These are phyloP conservation scores for Leucoraja ocellata DNA, from an alignment of 2,797 vertebrate species.

Conservation along the genomic window DNA sequence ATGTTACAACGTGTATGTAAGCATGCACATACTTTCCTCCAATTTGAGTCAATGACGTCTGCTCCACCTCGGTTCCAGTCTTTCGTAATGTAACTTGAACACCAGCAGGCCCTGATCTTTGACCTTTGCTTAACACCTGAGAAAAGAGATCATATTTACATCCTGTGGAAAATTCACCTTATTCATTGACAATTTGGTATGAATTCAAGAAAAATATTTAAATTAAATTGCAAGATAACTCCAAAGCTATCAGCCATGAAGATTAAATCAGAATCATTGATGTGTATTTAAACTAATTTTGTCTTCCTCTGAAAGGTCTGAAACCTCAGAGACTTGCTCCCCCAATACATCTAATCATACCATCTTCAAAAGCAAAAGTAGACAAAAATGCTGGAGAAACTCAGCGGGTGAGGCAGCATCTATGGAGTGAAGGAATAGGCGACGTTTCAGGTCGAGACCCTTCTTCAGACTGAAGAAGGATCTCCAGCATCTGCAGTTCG, in stretches of 20 bases:
- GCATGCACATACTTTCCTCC: slow-evolving; percentile 82
- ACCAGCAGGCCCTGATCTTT: slow-evolving; percentile 76
- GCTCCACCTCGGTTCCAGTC: slow-evolving; percentile 64
- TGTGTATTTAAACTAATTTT: neutral
- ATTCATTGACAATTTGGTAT: neutral
- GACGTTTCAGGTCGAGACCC: too few species aligned
- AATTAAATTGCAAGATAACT: neutral
- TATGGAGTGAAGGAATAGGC: too few species aligned
- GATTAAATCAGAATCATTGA: neutral
- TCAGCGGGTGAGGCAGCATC: too few species aligned
- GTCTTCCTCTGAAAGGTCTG: neutral
- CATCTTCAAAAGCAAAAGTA: too few species aligned
- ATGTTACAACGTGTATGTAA: neutral
- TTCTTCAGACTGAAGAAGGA: too few species aligned
- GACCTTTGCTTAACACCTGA: slow-evolving; percentile 89
- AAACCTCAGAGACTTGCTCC: neutral
- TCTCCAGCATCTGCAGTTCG: too few species aligned
- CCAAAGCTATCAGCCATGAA: neutral
- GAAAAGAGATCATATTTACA: neutral
- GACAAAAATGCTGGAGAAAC: too few species aligned
- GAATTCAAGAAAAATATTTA: neutral
- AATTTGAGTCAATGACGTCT: slow-evolving; percentile 73
- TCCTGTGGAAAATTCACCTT: neutral
- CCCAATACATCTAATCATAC: neutral
- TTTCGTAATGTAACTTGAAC: slow-evolving; percentile 78